Evolutionary conservation across 2,888 invertebrate genomes (phyloP).

Genomic region (Mechanitis mazaeus): DNA sequence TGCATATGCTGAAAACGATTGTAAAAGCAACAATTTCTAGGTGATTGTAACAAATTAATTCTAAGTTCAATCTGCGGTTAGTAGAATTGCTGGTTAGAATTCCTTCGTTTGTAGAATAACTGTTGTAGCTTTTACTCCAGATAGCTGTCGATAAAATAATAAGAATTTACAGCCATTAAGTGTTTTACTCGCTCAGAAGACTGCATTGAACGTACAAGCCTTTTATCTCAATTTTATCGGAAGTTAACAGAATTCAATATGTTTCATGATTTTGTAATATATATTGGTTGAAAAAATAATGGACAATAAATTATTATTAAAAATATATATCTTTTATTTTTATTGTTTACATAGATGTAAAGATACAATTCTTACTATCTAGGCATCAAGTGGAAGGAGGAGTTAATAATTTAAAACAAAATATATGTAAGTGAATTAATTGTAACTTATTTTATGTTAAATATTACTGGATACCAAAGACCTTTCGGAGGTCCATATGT

Average conservation of each 20-base stretch:
- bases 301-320: not conserved
- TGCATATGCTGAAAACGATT: too few relatives aligned
- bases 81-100: conserved; percentile 14
- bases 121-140: conserved; percentile 15
- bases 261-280: not conserved
- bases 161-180: conserved; percentile 18
- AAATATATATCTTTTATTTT: too few relatives aligned
- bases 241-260: not conserved
- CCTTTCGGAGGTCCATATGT: too few relatives aligned
- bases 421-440: too few relatives aligned
- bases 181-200: conserved; percentile 9
- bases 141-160: conserved; percentile 21
- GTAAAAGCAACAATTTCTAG: not conserved
- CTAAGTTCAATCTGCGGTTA: conserved; percentile 14
- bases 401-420: too few relatives aligned
- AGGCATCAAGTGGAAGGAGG: too few relatives aligned
- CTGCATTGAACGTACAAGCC: conserved; percentile 11
- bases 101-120: conserved; percentile 18
- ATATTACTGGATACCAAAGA: too few relatives aligned
- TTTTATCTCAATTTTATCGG: not conserved
- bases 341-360: too few relatives aligned
- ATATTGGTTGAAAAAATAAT: not conserved
- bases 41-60: conserved; percentile 1
- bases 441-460: too few relatives aligned
- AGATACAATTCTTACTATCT: too few relatives aligned